Base-by-base conservation (phyloP, 2,888 invertebrate genomes). In the Epirrhoe alternata region DNA sequence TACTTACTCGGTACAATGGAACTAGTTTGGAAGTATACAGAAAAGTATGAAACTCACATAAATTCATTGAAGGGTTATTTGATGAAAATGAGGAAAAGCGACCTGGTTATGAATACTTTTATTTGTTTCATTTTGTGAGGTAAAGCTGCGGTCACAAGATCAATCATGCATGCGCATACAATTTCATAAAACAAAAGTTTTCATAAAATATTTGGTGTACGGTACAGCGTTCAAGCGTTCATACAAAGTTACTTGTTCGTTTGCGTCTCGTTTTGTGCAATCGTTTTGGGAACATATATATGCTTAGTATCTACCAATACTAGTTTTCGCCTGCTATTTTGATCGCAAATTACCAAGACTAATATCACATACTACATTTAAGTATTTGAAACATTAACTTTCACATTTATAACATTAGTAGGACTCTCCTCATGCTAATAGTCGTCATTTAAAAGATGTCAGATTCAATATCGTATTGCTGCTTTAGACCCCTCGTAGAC, bases 11-110 rank as follows among this genome's bases (percentile, higher is more conserved):
- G 68, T 47, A 55, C 71, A 70, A 63, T 68, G 66, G 45, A 73
- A 79, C 77, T 74, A 74, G 73, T 77, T 75, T 60, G 12, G 45
- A 74, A 73, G 66, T 76, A 73, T 72, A 71, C 57, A 72, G 14
- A 51, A 64, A 60, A 51, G 56, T 58, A 53, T 59, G 14, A 47
- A 52, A 57, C 30, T 67, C 12, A 53, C 62, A 62, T 55, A 55
- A 55, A 38, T 54, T 38, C 16, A 17, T 52, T n/a, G 33, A 35
- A 54, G 54, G 54, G 33, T 35, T 33, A 35, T 53, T 53, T 16
- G 33, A 35, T 53, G 53, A 14, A 35, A 35, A 14, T 35, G n/a
- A 8, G 53, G 6, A 14, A 47, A 47, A 6, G 47, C 47, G 47
- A 14, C 47, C 14, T 47, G 47, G 47, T 47, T 47, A 47, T 47